Evolutionary conservation across 2,113 vertebrate genomes (phyloP), one percentile per base, ranked within the genome.

Genomic region (Prunella fulvescens): DNA sequence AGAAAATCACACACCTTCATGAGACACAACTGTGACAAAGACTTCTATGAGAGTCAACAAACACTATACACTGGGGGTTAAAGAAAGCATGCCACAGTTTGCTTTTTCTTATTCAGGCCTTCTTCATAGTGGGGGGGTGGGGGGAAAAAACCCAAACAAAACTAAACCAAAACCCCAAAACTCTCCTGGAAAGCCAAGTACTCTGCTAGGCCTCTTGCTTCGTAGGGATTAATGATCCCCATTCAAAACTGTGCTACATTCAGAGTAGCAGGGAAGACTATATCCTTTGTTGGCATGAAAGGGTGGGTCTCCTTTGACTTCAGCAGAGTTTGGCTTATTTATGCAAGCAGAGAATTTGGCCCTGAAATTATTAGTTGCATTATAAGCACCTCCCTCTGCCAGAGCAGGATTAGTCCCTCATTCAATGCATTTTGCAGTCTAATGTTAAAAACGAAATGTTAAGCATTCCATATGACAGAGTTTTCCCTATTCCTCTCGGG

Each of bases 341-440:
- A 67, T 79, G 40, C 28, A 67, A 92, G 86, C 35, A 85, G 66
- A 93, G 84, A 93, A 69, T 89, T 76, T 93, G 81, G 74, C 65
- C 40, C 76, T 84, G 48, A 86, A 92, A 86, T 78, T 93, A 81
- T 77, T 67, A 71, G 37, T 89, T 86, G 70, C 48, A 81, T 72
- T 93, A 4, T 87, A 71, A 93, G 88, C 84, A 81, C 31, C 28
- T 95, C 64, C 11, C 15, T 50, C 51, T 93, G 93, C 73, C 93
- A 92, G 91, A 91, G 81, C 61, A 85, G 73, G 84, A 94, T 93
- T 92, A 91, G 73, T 84, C 78, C n/a, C 19, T 88, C 70, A 81
- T 93, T 87, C 86, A 89, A 65, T 89, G 53, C 48, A n/a, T 93
- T 95, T 91, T 95, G 81, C 83, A 92, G 65, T 69, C 73, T 76